Evolutionary conservation across 2,888 invertebrate genomes (phyloP), one percentile per base, ranked within the genome.

Genomic region (Apodemia zela): DNA sequence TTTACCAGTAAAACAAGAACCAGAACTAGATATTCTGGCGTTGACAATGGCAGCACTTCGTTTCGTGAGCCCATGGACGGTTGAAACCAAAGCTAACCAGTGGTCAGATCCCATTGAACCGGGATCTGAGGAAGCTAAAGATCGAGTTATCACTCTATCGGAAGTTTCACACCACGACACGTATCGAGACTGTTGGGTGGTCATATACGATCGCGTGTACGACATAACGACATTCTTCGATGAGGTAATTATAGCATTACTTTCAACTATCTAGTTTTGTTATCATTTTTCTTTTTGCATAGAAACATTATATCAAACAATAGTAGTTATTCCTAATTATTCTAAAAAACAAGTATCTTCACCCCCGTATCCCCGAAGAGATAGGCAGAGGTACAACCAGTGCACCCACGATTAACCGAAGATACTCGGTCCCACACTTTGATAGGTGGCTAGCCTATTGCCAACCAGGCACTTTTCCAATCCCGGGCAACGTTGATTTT

Each of bases 201-300:
- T 96, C n/a, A 94, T 98, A 59, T 96, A 96, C 81, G 97, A 98
- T 87, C 94, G 95, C 65, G 96, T 98, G 13, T 97, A 97, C 81
- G 95, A 97, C 76, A 93, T 97, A 62, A 95, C 97, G 1, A 91
- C 93, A 47, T 97, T 97, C 79, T 80, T 97, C 54, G 87, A 93
- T 69, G 93, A 94, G 92, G 95, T 95, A 83, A 87, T 82, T 78
- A 59, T 5, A 49, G 11, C 29, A 42, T 33, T 29, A 59, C 15
- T 21, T 61, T 51, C 6, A 54, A 25, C 25, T 25, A 51, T 51
- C 51, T 5, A 45, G n/a, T n/a, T 45, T 45, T 45, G n/a, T 45
- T n/a, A n/a, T 45, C 5, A n/a, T 45, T 6, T 45, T 45, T 42
- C 42, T n/a, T 45, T 45, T n/a, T 45, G n/a, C 42, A 45, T 42